phyloP scores from a whole-genome alignment of 2,797 vertebrate genomes.

The Sebastes cheni region DNA sequence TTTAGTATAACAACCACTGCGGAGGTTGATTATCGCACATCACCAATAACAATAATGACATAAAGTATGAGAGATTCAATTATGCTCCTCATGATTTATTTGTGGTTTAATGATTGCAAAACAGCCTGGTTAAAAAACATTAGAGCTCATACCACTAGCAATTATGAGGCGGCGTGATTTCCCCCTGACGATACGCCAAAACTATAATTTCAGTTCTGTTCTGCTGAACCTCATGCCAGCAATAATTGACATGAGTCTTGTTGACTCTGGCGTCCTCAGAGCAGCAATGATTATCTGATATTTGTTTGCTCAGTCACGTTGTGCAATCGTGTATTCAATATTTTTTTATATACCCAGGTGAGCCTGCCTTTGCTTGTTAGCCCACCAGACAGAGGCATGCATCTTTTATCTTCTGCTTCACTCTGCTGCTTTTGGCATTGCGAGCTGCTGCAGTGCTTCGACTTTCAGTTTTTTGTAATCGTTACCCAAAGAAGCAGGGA shows the following conservation, averaged over 20 bases:
- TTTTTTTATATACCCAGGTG: slow-evolving; percentile 50
- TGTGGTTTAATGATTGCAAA: slow-evolving; percentile 51
- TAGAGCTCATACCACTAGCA: slow-evolving; percentile 35
- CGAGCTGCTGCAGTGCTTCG: slow-evolving; percentile 1
- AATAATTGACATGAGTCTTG: slow-evolving; percentile 54
- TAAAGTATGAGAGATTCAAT: slow-evolving; percentile 58
- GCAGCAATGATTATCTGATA: slow-evolving; percentile 59
- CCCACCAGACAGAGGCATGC: slow-evolving; percentile 35
- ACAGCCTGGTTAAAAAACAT: slow-evolving; percentile 44
- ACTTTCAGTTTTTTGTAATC: neutral
- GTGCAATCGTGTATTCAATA: slow-evolving; percentile 49
- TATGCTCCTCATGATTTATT: slow-evolving; percentile 65
- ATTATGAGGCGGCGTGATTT: slow-evolving; percentile 47
- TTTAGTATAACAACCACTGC: slow-evolving; percentile 43
- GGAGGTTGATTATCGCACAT: slow-evolving; percentile 56
- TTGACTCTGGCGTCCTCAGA: slow-evolving; percentile 47
- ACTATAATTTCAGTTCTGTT: slow-evolving; percentile 39
- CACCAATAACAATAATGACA: slow-evolving; percentile 67
- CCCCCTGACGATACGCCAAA: slow-evolving; percentile 25
- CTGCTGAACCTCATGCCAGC: slow-evolving; percentile 37
- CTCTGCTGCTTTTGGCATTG: slow-evolving; percentile 29
- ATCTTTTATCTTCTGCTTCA: slow-evolving; percentile 39
- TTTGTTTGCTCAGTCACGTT: slow-evolving; percentile 63
- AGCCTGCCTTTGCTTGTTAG: slow-evolving; percentile 46
- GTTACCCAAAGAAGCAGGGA: neutral